Base-by-base conservation (phyloP, 2,888 invertebrate species). In the Tortrix viridana region DNA sequence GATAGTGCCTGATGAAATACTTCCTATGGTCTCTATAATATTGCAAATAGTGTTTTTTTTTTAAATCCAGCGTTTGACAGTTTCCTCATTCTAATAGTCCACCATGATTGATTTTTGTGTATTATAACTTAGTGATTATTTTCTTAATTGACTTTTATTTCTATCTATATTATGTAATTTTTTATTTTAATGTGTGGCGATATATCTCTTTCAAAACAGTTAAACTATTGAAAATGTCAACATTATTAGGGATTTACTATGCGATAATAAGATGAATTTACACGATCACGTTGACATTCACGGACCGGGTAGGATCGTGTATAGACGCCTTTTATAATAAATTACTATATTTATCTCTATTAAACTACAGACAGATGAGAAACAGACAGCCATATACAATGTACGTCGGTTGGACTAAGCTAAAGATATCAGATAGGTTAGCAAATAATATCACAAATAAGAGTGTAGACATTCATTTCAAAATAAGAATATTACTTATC, bases 301-400 rank as follows among this genome's bases (percentile, higher is more conserved):
- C 22, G 14, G 54, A 60, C 18, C 37, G 12, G 23, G 23, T 53
- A n/a, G 9, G 54, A 54, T 16, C 55, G 55, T 49, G 49, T 61
- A 49, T 14, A 22, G 43, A 49, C 49, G 22, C 41, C 32, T 61
- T 22, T 43, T 19, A 37, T 37, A 32, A 50, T 56, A 38, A 50
- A 50, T 56, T 52, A 56, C 22, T 61, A 20, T 61, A 46, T 19
- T 37, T 50, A 37, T 20, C n/a, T n/a, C 7, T 20, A 37, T 52
- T n/a, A 18, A 26, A 38, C 20, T 50, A 59, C 37, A 47, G 41
- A 20, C 18, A 43, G 32, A 48, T 58, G 38, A 49, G 49, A 58
- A 70, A 72, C 69, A 70, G 69, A 71, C 72, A 70, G 71, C 70
- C 69, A 69, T 65, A 67, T 69, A 66, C 20, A 41, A 41, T 41